These are phyloP conservation scores for Amorpha juglandis DNA, from an alignment of 2,888 invertebrate species.

Conservation along the genomic window DNA sequence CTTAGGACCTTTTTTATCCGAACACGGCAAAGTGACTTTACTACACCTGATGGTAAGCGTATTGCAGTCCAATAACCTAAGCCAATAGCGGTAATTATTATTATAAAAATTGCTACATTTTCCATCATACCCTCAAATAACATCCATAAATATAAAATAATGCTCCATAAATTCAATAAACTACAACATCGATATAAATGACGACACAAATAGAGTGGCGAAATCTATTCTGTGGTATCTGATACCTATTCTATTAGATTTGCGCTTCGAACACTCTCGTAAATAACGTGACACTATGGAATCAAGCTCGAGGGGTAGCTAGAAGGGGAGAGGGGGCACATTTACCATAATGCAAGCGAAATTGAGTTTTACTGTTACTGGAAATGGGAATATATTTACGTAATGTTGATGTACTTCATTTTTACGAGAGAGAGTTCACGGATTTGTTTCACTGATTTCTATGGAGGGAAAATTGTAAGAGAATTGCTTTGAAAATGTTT, in stretches of 20 bases:
- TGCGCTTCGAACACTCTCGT: conserved; percentile 17
- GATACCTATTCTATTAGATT: conserved; percentile 36
- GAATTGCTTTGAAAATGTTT: background rate
- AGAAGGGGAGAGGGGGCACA: background rate
- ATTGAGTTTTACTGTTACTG: conserved; percentile 22
- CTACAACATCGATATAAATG: background rate
- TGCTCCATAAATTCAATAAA: background rate
- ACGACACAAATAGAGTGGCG: conserved; percentile 42
- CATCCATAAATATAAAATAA: background rate
- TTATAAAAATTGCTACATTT: no score
- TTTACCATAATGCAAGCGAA: conserved; percentile 23
- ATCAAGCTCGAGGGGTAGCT: background rate
- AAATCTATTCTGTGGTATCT: conserved; percentile 50
- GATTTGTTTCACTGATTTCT: conserved; percentile 14
- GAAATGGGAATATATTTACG: conserved; percentile 1
- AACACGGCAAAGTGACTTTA: no score
- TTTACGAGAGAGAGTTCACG: conserved; percentile 2
- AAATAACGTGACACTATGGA: conserved; percentile 20
- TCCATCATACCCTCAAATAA: no score
- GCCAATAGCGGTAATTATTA: no score
- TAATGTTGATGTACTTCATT: conserved; percentile 15
- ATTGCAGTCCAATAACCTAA: no score
- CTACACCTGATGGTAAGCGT: no score
- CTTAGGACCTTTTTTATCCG: no score
- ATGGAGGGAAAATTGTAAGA: background rate